Percentiles rank a stretch among this genome's conserved stretches.
phyloP scores from a whole-genome alignment of 2,113 vertebrate genomes.

The Vidua macroura region DNA sequence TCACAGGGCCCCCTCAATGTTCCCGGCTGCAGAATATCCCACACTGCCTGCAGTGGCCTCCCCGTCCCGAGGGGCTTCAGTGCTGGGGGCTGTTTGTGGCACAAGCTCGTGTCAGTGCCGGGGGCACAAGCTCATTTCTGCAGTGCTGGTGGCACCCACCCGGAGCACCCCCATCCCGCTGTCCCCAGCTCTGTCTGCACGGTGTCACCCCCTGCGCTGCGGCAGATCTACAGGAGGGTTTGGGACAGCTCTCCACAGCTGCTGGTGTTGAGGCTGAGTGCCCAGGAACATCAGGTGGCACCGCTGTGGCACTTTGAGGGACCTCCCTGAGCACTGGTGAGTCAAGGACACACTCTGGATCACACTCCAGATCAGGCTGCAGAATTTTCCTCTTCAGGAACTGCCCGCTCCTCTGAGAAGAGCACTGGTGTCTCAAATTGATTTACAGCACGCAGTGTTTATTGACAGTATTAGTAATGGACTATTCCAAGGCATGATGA shows the following conservation, averaged over 20 bases:
- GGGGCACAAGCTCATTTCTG: background rate
- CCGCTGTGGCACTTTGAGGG: rapidly evolving
- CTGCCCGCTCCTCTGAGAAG: background rate
- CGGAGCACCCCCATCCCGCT: rapidly evolving
- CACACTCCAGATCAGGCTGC: background rate
- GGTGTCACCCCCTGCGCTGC: rapidly evolving
- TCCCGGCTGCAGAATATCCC: background rate
- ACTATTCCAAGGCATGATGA: rapidly evolving
- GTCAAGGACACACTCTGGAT: background rate
- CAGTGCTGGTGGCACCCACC: rapidly evolving
- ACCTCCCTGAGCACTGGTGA: background rate
- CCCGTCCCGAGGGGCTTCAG: background rate
- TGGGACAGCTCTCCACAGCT: rapidly evolving
- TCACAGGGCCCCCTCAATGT: no score
- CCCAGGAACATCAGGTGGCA: background rate
- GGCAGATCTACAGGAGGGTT: rapidly evolving
- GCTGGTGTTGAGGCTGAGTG: rapidly evolving
- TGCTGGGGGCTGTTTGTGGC: background rate
- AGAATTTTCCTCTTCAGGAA: background rate
- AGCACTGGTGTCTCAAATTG: background rate
- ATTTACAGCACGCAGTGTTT: background rate
- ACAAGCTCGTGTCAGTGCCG: rapidly evolving
- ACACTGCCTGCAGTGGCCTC: background rate
- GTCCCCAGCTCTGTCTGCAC: rapidly evolving
- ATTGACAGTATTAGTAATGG: background rate